A percentile compares a stretch with the other conserved stretches of the same genome.
These are phyloP conservation scores for Gambusia yucatana DNA, from an alignment of 2,797 vertebrate genomes.

Conservation along the genomic window DNA sequence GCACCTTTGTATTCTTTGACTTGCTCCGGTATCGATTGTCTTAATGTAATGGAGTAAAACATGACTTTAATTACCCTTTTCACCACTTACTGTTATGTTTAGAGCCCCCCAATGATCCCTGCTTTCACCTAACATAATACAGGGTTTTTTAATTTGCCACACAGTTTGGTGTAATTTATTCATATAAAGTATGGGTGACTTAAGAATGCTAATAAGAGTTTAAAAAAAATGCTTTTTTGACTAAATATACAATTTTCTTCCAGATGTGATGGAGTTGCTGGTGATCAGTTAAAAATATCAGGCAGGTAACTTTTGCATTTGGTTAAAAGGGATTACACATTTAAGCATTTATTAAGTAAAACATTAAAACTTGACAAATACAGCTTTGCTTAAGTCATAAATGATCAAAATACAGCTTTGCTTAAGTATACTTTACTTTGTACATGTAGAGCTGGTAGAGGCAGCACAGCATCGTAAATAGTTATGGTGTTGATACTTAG, in stretches of 20 bases:
- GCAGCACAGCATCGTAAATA: not conserved
- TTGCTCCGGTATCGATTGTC: conserved; percentile 31
- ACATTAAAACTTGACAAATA: not conserved
- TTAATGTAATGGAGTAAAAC: conserved; percentile 33
- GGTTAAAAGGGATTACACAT: not conserved
- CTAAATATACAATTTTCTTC: not conserved
- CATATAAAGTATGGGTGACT: not conserved
- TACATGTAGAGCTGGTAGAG: not conserved
- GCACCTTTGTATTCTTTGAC: conserved; percentile 40
- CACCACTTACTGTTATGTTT: conserved; percentile 32
- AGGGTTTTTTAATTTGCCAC: not conserved
- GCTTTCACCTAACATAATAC: conserved; percentile 4
- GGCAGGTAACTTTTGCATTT: not conserved
- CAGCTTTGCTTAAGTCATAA: not conserved
- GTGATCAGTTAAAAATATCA: not conserved
- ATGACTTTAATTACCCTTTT: conserved; percentile 51
- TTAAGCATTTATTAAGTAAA: not conserved
- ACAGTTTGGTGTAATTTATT: not conserved
- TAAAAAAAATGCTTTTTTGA: not conserved
- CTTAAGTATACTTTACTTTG: not conserved
- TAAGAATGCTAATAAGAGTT: not conserved
- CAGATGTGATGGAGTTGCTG: not conserved
- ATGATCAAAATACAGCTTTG: not conserved
- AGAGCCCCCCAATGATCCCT: conserved; percentile 6
- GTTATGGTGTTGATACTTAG: not conserved